phyloP scores from a whole-genome alignment of 2,888 invertebrate genomes.

The Vannuccia rotundouncinata region DNA sequence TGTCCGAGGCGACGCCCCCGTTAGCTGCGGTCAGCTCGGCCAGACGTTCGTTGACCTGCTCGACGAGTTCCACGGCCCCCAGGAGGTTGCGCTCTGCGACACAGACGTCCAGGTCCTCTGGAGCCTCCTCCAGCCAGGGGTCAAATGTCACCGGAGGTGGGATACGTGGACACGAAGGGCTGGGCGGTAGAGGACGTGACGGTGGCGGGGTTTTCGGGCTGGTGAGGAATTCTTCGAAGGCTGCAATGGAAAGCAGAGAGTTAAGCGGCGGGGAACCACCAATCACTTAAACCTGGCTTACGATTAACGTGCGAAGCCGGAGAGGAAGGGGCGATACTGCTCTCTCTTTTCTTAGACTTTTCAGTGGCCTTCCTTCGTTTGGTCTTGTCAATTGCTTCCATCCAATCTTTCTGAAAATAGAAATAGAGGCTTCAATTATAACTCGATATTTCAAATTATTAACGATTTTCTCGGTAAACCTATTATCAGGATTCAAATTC shows the following conservation, averaged over 20 bases:
- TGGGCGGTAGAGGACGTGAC: background rate
- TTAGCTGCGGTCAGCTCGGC: background rate
- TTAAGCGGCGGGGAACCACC: too few relatives aligned
- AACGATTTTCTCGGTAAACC: too few relatives aligned
- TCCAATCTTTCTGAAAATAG: conserved; percentile 62
- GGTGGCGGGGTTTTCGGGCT: background rate
- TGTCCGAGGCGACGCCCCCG: background rate
- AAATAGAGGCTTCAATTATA: too few relatives aligned
- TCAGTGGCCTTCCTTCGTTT: conserved; percentile 67
- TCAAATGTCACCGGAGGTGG: conserved; percentile 40
- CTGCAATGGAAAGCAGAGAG: background rate
- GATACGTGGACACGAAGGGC: background rate
- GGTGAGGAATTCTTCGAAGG: background rate
- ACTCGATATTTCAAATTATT: too few relatives aligned
- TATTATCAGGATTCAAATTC: too few relatives aligned
- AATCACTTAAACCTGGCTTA: background rate
- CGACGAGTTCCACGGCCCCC: conserved; percentile 75
- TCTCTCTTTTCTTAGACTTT: conserved; percentile 53
- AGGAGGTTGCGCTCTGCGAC: conserved; percentile 92
- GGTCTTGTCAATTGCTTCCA: conserved; percentile 80
- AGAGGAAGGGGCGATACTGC: conserved; percentile 62
- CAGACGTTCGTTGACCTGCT: conserved; percentile 56
- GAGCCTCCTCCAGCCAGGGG: conserved; percentile 75
- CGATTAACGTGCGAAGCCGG: background rate
- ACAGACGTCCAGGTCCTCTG: conserved; percentile 86